Evolutionary conservation across 2,888 invertebrate species (phyloP).

Genomic region (Dryocosmus kuriphilus): DNA sequence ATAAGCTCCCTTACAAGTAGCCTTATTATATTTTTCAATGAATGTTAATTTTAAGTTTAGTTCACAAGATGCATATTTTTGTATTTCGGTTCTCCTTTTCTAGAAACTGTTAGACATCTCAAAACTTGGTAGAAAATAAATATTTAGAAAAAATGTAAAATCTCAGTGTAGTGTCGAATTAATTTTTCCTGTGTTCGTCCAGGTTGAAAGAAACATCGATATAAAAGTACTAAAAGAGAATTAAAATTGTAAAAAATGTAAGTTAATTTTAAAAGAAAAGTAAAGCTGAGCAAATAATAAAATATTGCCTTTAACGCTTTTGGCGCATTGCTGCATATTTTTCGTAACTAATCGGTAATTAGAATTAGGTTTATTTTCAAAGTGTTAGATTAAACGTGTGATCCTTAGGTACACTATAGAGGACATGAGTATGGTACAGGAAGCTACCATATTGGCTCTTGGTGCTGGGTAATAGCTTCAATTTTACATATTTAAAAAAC

Average conservation of each 20-base stretch:
- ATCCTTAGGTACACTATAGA: conserved; percentile 70
- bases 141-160: neutral
- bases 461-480: conserved; percentile 73
- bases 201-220: neutral
- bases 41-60: neutral
- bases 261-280: neutral
- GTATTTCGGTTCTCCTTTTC: neutral
- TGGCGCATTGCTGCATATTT: conserved; percentile 10
- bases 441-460: conserved; percentile 75
- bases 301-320: conserved; percentile 2
- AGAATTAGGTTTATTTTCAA: conserved; percentile 16
- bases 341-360: conserved; percentile 4
- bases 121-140: neutral
- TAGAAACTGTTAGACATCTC: conserved; percentile 14
- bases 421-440: conserved; percentile 74
- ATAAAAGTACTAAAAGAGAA: neutral
- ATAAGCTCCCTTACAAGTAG: neutral
- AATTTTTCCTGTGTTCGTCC: neutral
- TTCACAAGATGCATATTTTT: neutral
- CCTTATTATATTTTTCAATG: neutral
- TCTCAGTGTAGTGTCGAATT: neutral
- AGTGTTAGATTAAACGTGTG: conserved; percentile 41
- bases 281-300: neutral
- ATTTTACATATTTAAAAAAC: conserved; percentile 45
- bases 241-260: neutral